Evolutionary conservation across 2,888 invertebrate genomes (phyloP), one percentile per base, ranked within the genome.

Genomic region (Brenthis daphne): DNA sequence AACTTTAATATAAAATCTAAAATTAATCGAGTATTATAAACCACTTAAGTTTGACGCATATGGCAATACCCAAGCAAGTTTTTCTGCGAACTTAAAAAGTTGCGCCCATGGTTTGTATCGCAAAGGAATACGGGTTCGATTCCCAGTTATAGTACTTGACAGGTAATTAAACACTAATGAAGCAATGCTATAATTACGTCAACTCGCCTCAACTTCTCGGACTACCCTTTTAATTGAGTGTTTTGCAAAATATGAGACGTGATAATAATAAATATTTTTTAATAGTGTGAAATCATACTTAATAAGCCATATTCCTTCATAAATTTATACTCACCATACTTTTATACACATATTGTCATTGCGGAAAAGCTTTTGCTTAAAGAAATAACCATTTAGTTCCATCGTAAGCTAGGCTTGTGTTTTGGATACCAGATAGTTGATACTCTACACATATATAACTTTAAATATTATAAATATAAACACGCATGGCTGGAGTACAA

Each of bases 71-170:
- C 50, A 58, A 68, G 54, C 74, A 61, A 74, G 70, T 74, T 74
- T 74, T 74, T 72, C 70, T 70, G 65, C 48, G 33, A 65, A 48
- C 43, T 64, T 20, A 61, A 68, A 58, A 67, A 69, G 64, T 64
- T 69, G 69, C 64, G 43, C 67, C 64, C 54, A 57, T 70, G 63
- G 71, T 66, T 71, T 71, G 66, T 70, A 68, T 68, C 51, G 58
- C 65, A 65, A 68, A 50, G 72, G 56, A 69, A 74, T 75, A 76
- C 76, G 68, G 73, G 74, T 75, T 75, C 73, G 72, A 75, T 72
- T 73, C 74, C 68, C 67, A 69, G 47, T 29, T 53, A 20, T 47
- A 61, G 57, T 60, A 63, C 61, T 51, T 64, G 66, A 68, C 68
- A 61, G 67, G 71, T 65, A 71, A 73, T 71, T 73, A 71, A 67